Conservation (phyloP, 2,888 invertebrate species). For the Mesoligia furuncula region DNA sequence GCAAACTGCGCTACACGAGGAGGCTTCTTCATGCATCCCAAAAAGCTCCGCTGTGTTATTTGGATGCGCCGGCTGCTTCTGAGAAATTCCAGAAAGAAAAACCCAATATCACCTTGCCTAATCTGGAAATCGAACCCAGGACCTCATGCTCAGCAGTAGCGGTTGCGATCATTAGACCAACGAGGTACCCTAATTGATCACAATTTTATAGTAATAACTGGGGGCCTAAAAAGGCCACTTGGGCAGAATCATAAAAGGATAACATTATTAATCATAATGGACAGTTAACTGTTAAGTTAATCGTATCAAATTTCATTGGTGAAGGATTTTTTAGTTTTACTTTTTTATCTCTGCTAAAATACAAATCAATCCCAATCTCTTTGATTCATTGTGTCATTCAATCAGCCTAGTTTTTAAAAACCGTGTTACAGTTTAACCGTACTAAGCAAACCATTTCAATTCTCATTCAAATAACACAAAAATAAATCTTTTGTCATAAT, state of each 20-base stretch:
- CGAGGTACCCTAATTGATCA: not conserved
- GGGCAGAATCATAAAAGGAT: too few relatives aligned
- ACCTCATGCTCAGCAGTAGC: not conserved
- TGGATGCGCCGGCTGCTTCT: too few relatives aligned
- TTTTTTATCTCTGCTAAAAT: too few relatives aligned
- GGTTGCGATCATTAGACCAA: not conserved
- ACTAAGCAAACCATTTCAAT: conserved; percentile 3
- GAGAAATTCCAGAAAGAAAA: not conserved
- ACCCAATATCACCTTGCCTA: not conserved
- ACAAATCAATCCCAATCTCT: too few relatives aligned
- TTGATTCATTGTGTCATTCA: not conserved
- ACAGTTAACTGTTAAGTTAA: too few relatives aligned
- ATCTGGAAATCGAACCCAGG: not conserved
- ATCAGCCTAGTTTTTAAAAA: not conserved
- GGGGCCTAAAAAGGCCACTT: too few relatives aligned
- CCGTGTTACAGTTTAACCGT: not conserved
- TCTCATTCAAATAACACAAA: conserved; percentile 32
- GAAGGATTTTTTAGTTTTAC: too few relatives aligned
- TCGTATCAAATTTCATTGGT: too few relatives aligned
- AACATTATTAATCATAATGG: too few relatives aligned
- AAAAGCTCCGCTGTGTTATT: too few relatives aligned
- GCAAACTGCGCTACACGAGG: too few relatives aligned
- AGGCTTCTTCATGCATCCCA: too few relatives aligned
- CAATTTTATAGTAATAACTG: not conserved
- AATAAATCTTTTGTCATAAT: conserved; percentile 47